Base-by-base conservation (phyloP, 2,797 vertebrate genomes). In the Muraenolepis orangiensis region DNA sequence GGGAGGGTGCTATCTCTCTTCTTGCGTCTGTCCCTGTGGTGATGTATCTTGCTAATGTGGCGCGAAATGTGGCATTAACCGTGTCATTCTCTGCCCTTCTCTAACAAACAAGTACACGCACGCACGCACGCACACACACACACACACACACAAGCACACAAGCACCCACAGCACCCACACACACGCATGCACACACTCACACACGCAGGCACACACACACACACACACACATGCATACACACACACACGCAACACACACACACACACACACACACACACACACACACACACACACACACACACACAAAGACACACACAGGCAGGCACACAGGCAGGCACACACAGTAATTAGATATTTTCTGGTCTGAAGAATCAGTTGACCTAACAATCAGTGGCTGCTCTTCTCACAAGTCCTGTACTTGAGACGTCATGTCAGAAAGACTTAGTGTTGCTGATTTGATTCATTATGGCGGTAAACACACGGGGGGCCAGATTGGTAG, bases 1-100 rank as follows among this genome's bases (percentile, higher is more conserved):
- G 32, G 32, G 3, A 85, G 32, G 3, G 84, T 89, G 83, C 83
- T 88, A 87, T 81, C 70, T 80, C 77, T 88, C 78, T 78, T 78
- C 84, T 76, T 75, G 74, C 75, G 75, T 51, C 73, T 18, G 72
- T 90, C 83, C 89, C 89, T 84, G 84, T 84, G 87, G 91, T 91
- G 88, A 91, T 82, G 81, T 84, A 84, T 88, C 85, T 84, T 84
- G 78, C 85, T 92, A 93, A 93, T 92, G 91, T 92, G 86, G 89
- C 81, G 73, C 84, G 82, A 92, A 93, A 93, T 85, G 83, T 82
- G 85, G 82, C 86, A 87, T 90, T 90, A 91, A 88, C 83, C 74
- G 73, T 86, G 80, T 91, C 80, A 78, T 89, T 89, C 23, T 26
- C 57, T 80, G 51, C 18, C 38, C 30, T 16, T 66, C 75, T 68